Conservation (phyloP, 1,140 invertebrate species). For the Hesperophylax magnus region DNA sequence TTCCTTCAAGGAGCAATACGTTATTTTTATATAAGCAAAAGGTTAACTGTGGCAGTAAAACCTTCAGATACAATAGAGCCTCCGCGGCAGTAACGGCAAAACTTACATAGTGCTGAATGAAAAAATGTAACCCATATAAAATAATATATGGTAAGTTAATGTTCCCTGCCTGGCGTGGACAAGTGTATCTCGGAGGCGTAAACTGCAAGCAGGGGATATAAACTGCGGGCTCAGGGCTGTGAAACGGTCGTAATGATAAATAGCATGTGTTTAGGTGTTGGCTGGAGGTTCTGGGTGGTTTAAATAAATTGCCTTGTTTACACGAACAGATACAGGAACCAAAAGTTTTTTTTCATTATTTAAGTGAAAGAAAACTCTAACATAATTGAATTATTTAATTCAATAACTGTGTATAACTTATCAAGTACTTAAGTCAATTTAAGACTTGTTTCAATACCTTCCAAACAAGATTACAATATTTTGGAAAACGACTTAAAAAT, state of each 20-base stretch:
- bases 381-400: too few relatives aligned
- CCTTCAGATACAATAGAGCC: neutral
- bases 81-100: neutral
- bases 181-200: conserved; percentile 45
- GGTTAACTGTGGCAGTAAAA: neutral
- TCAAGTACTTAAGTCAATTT: too few relatives aligned
- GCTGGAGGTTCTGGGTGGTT: neutral
- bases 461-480: neutral
- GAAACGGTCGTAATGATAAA: neutral
- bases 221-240: conserved; percentile 10
- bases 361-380: too few relatives aligned
- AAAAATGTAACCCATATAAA: conserved; percentile 1
- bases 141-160: conserved; percentile 48
- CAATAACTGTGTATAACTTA: too few relatives aligned
- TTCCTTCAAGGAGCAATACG: too few relatives aligned
- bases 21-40: neutral
- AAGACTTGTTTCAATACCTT: neutral
- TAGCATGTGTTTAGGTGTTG: neutral
- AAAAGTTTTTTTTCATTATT: too few relatives aligned
- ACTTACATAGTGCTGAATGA: neutral
- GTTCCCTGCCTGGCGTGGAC: conserved; percentile 46
- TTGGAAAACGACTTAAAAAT: too few relatives aligned
- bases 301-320: too few relatives aligned
- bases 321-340: too few relatives aligned
- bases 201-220: conserved; percentile 16